Percentiles rank a stretch among this genome's conserved stretches.
These are phyloP conservation scores for Heliconius eleuchia DNA, from an alignment of 1,140 invertebrate species.

Conservation along the genomic window DNA sequence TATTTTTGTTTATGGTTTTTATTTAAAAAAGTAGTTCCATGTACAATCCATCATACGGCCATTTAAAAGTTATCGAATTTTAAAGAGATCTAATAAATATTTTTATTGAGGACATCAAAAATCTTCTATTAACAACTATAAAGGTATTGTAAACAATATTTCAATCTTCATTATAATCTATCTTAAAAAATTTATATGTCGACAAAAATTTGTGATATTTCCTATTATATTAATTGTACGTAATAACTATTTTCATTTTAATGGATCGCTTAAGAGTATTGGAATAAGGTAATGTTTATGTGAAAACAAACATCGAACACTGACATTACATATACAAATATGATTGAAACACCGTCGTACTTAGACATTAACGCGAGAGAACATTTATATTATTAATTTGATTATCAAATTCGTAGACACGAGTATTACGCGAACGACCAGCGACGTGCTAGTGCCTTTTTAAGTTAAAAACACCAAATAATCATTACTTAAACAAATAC, in stretches of 20 bases:
- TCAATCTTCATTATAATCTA: neutral
- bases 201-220: conserved; percentile 7
- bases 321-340: conserved; percentile 1
- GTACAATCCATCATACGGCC: neutral
- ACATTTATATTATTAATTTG: conserved; percentile 55
- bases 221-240: conserved; percentile 1
- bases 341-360: conserved; percentile 24
- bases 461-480: conserved; percentile 69
- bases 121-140: neutral
- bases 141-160: neutral
- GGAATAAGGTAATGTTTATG: neutral
- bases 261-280: neutral
- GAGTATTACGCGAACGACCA: conserved; percentile 41
- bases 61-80: neutral
- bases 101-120: conserved; percentile 2
- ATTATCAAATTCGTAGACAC: conserved; percentile 69
- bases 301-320: conserved; percentile 5
- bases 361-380: conserved; percentile 60
- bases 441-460: conserved; percentile 58
- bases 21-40: neutral
- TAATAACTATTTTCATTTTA: neutral
- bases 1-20: neutral
- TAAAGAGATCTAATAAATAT: conserved; percentile 8
- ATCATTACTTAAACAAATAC: conserved; percentile 58
- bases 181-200: conserved; percentile 2